These are phyloP conservation scores for Thumatha senex DNA, from an alignment of 2,888 invertebrate genomes.

Conservation along the genomic window DNA sequence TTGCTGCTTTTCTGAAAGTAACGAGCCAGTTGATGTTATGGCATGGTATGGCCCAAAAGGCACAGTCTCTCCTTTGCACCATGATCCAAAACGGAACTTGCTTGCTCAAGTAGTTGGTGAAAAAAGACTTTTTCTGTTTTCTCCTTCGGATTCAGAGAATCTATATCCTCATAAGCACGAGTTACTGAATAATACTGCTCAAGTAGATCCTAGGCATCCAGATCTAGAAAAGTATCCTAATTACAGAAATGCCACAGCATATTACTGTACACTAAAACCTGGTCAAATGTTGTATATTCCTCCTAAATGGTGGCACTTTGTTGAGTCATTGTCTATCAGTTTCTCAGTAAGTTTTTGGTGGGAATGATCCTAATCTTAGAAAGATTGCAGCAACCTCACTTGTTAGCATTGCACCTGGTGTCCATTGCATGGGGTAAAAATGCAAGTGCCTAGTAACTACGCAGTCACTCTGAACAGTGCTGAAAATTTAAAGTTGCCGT, in stretches of 20 bases:
- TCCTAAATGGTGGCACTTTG: constrained; percentile 98
- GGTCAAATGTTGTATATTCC: constrained; percentile 98
- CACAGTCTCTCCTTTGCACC: constrained; percentile 97
- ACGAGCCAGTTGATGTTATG: constrained; percentile 90
- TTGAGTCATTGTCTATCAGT: constrained; percentile 93
- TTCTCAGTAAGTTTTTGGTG: constrained; percentile 99
- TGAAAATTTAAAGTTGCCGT: no score
- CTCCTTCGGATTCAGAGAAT: constrained; percentile 86
- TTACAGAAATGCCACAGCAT: constrained; percentile 85
- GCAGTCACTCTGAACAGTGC: no score
- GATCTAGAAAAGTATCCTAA: constrained; percentile 89
- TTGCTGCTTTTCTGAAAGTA: constrained; percentile 84
- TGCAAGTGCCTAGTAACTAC: not conserved
- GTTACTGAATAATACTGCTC: constrained; percentile 94
- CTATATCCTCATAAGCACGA: constrained; percentile 92
- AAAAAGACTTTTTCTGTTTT: constrained; percentile 94
- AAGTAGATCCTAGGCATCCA: constrained; percentile 92
- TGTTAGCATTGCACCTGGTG: not conserved
- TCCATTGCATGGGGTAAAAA: not conserved
- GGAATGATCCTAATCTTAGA: constrained; percentile 75
- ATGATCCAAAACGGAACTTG: constrained; percentile 96
- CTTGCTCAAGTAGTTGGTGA: constrained; percentile 95
- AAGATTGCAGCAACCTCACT: no score
- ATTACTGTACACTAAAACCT: constrained; percentile 88
- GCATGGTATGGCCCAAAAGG: constrained; percentile 98